phyloP scores from a whole-genome alignment of 1,140 invertebrate genomes.

The Andrena cerasifolii region DNA sequence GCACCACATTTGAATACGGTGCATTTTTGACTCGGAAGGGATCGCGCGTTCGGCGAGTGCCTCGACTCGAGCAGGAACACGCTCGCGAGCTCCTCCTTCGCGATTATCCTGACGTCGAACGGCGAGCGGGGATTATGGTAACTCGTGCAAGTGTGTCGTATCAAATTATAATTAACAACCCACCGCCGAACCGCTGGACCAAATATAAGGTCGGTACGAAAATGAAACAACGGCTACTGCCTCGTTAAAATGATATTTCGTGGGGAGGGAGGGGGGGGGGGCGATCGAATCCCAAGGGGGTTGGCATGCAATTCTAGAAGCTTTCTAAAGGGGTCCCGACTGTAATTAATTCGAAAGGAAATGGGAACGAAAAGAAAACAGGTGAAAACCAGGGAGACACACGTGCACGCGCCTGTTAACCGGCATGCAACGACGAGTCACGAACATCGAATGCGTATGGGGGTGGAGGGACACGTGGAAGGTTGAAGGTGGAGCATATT shows the following conservation, averaged over 20 bases:
- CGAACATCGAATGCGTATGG: not conserved
- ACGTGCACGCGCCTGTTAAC: slow-evolving; percentile 19
- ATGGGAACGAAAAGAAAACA: not conserved
- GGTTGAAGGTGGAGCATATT: slow-evolving; percentile 41
- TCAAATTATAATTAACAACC: not conserved
- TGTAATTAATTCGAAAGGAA: not conserved
- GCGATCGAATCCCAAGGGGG: no score
- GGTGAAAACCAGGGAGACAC: not conserved
- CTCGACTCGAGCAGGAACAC: not conserved
- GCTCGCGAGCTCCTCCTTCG: no score
- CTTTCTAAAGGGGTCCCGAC: not conserved
- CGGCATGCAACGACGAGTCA: slow-evolving; percentile 15
- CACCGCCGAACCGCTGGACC: not conserved
- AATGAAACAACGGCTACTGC: slow-evolving; percentile 2
- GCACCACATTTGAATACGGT: no score
- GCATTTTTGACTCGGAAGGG: no score
- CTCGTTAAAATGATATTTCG: slow-evolving; percentile 4
- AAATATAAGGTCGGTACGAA: no score
- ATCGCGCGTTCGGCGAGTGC: not conserved
- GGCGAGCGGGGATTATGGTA: no score
- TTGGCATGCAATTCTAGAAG: slow-evolving; percentile 19
- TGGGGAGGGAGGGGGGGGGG: no score
- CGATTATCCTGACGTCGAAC: no score
- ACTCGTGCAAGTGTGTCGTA: not conserved
- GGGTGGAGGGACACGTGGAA: not conserved